A percentile compares a stretch with the other conserved stretches of the same genome.
Conservation (phyloP, 2,113 vertebrate species). For the Haemorhous mexicanus region DNA sequence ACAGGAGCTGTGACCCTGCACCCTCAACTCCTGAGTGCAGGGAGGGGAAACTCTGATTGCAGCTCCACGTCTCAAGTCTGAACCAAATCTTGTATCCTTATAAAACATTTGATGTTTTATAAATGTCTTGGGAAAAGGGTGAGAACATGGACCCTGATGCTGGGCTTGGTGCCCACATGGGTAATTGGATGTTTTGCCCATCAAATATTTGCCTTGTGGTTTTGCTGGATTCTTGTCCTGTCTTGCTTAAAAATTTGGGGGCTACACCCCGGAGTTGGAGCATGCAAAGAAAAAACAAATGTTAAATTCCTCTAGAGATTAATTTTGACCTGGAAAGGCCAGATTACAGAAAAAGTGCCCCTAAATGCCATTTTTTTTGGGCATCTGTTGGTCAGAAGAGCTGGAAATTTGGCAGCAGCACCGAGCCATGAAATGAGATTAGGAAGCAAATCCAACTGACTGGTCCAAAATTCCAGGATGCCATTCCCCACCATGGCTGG, state of each 20-base stretch:
- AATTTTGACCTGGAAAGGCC: background rate
- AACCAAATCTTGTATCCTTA: background rate
- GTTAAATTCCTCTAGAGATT: background rate
- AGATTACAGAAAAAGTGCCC: background rate
- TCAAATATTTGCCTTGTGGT: background rate
- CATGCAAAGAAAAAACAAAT: no score
- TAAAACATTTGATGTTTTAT: background rate
- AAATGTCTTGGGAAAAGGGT: background rate
- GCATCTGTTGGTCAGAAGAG: background rate
- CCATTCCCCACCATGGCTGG: background rate
- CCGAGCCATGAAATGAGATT: fast-evolving
- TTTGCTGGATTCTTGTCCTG: background rate
- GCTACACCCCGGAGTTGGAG: background rate
- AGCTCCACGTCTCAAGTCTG: fast-evolving
- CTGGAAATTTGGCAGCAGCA: background rate
- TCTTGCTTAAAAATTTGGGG: background rate
- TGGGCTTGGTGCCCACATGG: background rate
- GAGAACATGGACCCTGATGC: background rate
- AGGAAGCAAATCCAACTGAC: background rate
- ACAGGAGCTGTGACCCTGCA: background rate
- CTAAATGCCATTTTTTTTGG: background rate
- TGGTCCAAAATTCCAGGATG: background rate
- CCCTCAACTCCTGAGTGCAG: background rate
- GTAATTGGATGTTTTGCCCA: background rate
- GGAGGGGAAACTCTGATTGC: background rate